Evolutionary conservation across 35 echinoderm and acorn worm genomes (phyloP).

Genomic region (Apostichopus californicus): DNA sequence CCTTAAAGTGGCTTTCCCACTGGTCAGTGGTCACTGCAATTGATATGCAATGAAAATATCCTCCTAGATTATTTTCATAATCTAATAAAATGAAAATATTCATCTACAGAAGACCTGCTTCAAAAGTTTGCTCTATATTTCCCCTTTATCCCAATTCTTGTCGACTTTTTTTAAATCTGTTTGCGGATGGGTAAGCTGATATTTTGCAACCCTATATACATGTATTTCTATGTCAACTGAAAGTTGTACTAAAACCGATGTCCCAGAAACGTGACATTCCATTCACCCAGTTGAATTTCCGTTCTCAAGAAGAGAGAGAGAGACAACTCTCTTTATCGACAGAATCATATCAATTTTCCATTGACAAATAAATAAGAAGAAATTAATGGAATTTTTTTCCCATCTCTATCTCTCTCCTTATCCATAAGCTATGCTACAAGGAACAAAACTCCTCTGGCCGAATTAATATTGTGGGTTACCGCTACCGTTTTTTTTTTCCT

Average conservation of each 20-base stretch:
- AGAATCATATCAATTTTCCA: conserved; percentile 10
- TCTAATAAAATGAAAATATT: no score
- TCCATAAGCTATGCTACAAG: background rate
- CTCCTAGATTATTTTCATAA: no score
- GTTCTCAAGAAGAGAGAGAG: background rate
- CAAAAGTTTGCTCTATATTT: no score
- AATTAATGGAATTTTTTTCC: background rate
- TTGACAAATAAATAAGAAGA: background rate
- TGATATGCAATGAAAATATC: no score
- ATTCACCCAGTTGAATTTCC: background rate
- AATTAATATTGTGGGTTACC: conserved; percentile 13
- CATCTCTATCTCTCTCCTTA: background rate
- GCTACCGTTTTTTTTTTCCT: background rate
- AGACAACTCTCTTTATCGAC: background rate
- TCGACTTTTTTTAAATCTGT: no score
- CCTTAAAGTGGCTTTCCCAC: no score
- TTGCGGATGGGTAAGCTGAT: no score
- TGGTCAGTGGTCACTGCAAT: no score
- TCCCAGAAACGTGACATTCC: background rate
- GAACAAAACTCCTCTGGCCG: background rate
- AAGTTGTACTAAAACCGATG: background rate
- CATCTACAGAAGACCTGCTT: no score
- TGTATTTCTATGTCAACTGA: background rate
- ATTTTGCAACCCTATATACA: no score
- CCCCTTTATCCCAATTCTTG: no score